Evolutionary conservation across 1,140 invertebrate species (phyloP).

Genomic region (Rhyacophila brunnea): DNA sequence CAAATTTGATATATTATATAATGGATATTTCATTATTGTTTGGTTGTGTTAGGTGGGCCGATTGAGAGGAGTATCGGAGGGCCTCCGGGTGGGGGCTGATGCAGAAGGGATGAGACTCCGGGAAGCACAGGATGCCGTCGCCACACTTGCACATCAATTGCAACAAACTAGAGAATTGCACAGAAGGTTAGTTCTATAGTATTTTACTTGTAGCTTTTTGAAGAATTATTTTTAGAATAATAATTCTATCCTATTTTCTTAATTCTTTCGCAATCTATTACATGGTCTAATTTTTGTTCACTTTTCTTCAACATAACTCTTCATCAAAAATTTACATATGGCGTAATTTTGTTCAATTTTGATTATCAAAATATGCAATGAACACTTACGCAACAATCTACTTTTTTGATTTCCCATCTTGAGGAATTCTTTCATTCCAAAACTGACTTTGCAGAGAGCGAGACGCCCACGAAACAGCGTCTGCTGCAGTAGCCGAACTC

Average conservation of each 20-base stretch:
- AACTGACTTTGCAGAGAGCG: conserved; percentile 42
- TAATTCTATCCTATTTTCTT: too few relatives aligned
- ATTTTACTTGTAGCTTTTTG: conserved; percentile 1
- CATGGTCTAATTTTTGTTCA: too few relatives aligned
- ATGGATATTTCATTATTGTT: background rate
- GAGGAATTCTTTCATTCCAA: too few relatives aligned
- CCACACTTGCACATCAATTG: conserved; percentile 59
- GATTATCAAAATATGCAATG: too few relatives aligned
- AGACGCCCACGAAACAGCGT: conserved; percentile 40
- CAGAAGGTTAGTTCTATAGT: conserved; percentile 40
- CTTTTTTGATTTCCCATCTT: too few relatives aligned
- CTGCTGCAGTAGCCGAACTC: conserved; percentile 51
- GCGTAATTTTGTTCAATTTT: too few relatives aligned
- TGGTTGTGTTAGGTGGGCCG: conserved; percentile 43
- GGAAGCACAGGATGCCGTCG: conserved; percentile 53
- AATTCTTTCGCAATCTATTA: too few relatives aligned
- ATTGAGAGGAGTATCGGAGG: conserved; percentile 51
- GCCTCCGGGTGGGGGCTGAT: conserved; percentile 60
- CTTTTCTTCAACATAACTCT: too few relatives aligned
- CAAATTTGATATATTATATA: too few relatives aligned
- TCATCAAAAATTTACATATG: too few relatives aligned
- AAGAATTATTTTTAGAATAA: too few relatives aligned
- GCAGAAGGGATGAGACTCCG: conserved; percentile 53
- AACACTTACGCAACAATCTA: too few relatives aligned
- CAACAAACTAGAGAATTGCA: conserved; percentile 56